Evolutionary conservation across 1,140 invertebrate genomes (phyloP), one percentile per base, ranked within the genome.

Genomic region (Catajapyx aquilonaris): DNA sequence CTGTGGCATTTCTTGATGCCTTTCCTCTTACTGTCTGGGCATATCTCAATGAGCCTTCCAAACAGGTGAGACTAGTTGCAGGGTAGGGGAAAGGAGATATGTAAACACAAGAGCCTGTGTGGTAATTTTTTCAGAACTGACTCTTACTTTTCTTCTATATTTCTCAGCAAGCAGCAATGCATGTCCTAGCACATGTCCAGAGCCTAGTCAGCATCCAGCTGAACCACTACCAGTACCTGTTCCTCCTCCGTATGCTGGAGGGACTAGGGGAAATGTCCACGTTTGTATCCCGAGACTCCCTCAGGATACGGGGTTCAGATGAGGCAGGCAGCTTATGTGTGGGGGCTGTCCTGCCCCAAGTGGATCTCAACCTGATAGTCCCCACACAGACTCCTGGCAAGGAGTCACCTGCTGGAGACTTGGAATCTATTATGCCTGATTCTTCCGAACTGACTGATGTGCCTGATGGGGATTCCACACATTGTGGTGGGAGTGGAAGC

Each of bases 191-290:
- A 0, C 68, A 81, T 38, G 70, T 83, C 35, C 72, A 72, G 10
- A 81, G 79, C 52, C 57, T 85, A 45, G 71, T 81, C 28, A 83
- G 77, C 43, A 54, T 86, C 2, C 85, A 91, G 54, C 62, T 90
- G 22, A 91, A 87, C 62, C 87, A 94, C 57, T 88, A 84, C 56
- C 88, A 94, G 60, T 78, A 78, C 55, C 62, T 94, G 34, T 93
- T 94, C 55, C 54, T 94, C 18, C 55, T 91, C 48, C 62, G 87
- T 32, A 60, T 90, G 32, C 62, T 76, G 17, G 87, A 95, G 58
- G 68, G 76, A n/a, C 48, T 86, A 4, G 65, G 75, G 2, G 77
- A 84, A 52, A 61, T 88, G 57, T 65, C 72, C 2, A 76, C 77
- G 2, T 85, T 80, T 54, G 53, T 93, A 20, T 68, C 73, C 13